phyloP scores from a whole-genome alignment of 2,113 vertebrate genomes.

The cattle (Bos taurus) region DNA sequence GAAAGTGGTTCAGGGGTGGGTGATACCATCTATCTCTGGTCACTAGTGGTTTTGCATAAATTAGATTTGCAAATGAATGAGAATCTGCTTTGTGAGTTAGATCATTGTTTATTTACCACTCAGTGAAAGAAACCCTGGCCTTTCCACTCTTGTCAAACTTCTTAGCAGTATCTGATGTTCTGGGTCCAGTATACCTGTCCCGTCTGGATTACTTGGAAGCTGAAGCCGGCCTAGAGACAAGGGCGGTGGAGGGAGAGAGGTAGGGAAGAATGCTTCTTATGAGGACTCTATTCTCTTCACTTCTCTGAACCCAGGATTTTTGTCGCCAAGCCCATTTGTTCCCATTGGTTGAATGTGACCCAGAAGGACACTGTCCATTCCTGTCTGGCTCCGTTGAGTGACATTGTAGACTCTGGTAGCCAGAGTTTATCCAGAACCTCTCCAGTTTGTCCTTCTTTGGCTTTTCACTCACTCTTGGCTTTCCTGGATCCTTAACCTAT shows the following conservation, averaged over 20 bases:
- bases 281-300: neutral
- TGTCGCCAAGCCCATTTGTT: neutral
- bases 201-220: neutral
- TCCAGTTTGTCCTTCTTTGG: neutral
- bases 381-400: neutral
- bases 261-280: neutral
- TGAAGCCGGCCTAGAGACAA: neutral
- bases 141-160: slow-evolving; percentile 59
- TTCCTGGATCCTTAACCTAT: neutral
- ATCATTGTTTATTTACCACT: slow-evolving; percentile 68
- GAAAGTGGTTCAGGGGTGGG: slow-evolving; percentile 32
- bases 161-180: slow-evolving; percentile 17
- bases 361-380: neutral
- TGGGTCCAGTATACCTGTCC: neutral
- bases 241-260: neutral
- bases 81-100: slow-evolving; percentile 66
- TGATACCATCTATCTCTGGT: slow-evolving; percentile 70
- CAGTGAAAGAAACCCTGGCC: slow-evolving; percentile 57
- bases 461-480: neutral
- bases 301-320: neutral
- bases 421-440: neutral
- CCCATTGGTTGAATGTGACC: neutral
- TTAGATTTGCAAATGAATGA: slow-evolving; percentile 74
- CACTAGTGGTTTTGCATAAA: slow-evolving; percentile 69
- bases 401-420: neutral